Percentiles rank a stretch among this genome's conserved stretches.
These are phyloP conservation scores for Kobus ellipsiprymnus DNA, from an alignment of 2,113 vertebrate species.

Conservation along the genomic window DNA sequence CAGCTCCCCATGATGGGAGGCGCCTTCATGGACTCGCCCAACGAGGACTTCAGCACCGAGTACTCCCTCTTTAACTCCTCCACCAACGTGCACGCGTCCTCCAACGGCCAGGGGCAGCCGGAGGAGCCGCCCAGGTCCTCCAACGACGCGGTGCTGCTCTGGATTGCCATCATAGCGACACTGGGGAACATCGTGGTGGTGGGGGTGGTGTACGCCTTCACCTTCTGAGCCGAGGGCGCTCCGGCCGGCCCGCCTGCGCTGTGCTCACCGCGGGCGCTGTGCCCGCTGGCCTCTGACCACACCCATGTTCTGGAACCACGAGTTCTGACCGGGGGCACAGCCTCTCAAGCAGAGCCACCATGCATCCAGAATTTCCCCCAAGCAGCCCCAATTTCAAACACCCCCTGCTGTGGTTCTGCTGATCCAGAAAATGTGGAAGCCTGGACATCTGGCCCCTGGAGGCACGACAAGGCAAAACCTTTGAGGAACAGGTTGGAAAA, in stretches of 20 bases:
- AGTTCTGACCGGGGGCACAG: not conserved
- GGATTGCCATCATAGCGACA: conserved; percentile 97
- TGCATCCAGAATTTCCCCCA: not conserved
- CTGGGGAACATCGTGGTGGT: conserved; percentile 99
- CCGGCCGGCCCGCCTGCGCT: not conserved
- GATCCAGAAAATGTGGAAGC: not conserved
- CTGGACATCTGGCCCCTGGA: rapidly evolving
- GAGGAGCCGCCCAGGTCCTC: conserved; percentile 91
- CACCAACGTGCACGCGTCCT: conserved; percentile 88
- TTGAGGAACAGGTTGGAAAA: rapidly evolving
- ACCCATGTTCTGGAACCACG: not conserved
- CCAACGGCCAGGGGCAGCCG: conserved; percentile 83
- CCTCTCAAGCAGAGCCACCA: rapidly evolving
- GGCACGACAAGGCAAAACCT: rapidly evolving
- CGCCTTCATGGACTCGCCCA: conserved; percentile 97
- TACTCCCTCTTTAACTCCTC: conserved; percentile 98
- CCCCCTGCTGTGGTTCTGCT: rapidly evolving
- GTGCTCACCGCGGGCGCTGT: rapidly evolving
- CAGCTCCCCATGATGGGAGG: conserved; percentile 98
- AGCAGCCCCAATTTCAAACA: not conserved
- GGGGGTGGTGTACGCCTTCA: conserved; percentile 96
- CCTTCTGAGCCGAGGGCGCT: conserved; percentile 84
- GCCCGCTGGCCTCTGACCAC: not conserved
- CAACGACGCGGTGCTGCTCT: conserved; percentile 95
- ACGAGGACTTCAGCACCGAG: conserved; percentile 94